Percentiles rank a stretch among this genome's conserved stretches.
Conservation (phyloP, 1,140 invertebrate species). For the Sarcophaga peregrina region DNA sequence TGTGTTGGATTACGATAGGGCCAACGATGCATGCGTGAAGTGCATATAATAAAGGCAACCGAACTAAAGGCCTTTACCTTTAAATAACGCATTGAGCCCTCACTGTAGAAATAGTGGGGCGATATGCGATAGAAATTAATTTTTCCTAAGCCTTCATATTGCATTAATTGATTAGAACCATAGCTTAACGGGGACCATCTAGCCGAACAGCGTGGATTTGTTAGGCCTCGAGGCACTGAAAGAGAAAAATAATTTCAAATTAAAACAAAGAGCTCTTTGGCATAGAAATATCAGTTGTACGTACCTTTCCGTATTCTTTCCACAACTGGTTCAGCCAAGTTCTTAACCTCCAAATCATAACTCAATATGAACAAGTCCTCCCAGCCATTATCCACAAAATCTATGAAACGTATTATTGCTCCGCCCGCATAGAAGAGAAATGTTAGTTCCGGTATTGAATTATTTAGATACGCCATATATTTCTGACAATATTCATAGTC, state of each 20-base stretch:
- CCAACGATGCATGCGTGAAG: constrained; percentile 67
- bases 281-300: background rate
- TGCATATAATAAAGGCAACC: constrained; percentile 70
- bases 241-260: background rate
- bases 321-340: constrained; percentile 53
- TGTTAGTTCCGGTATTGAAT: constrained; percentile 69
- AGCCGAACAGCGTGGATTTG: constrained; percentile 72
- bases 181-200: constrained; percentile 59
- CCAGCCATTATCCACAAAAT: constrained; percentile 64
- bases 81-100: constrained; percentile 67
- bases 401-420: constrained; percentile 67
- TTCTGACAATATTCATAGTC: constrained; percentile 68
- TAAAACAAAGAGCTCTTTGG: background rate
- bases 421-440: constrained; percentile 69
- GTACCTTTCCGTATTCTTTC: constrained; percentile 60
- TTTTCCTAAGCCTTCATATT: constrained; percentile 71
- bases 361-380: constrained; percentile 65
- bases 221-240: constrained; percentile 74
- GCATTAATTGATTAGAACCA: constrained; percentile 59
- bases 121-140: constrained; percentile 75
- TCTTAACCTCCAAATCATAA: constrained; percentile 49
- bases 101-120: constrained; percentile 74
- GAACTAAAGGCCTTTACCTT: constrained; percentile 68
- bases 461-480: constrained; percentile 66
- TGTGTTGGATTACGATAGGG: constrained; percentile 57